These are phyloP conservation scores for Alitta virens DNA, from an alignment of 2,888 invertebrate species.

Conservation along the genomic window DNA sequence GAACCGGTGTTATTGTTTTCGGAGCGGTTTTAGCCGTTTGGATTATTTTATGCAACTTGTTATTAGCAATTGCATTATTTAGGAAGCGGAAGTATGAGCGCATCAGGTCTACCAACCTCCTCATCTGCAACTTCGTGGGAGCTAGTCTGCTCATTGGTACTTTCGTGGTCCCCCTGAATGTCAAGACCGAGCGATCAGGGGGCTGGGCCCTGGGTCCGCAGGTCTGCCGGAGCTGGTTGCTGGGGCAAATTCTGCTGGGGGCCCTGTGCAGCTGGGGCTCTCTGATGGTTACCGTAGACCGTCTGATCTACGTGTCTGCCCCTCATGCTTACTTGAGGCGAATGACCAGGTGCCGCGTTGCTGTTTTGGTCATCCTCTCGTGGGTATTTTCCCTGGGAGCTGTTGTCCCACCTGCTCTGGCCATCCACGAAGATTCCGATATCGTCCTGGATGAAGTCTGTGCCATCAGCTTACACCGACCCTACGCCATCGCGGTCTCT, in stretches of 20 bases:
- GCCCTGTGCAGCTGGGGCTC: slow-evolving; percentile 19
- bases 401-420: slow-evolving; percentile 10
- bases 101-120: slow-evolving; percentile 4
- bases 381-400: slow-evolving; percentile 8
- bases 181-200: slow-evolving; percentile 19
- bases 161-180: slow-evolving; percentile 21
- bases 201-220: slow-evolving; percentile 16
- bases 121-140: slow-evolving; percentile 18
- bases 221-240: slow-evolving; percentile 21
- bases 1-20: slow-evolving; percentile 11
- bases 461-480: slow-evolving; percentile 11
- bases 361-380: not conserved
- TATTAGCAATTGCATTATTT: slow-evolving; percentile 1
- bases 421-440: slow-evolving; percentile 12
- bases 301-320: slow-evolving; percentile 17
- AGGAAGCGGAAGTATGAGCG: not conserved
- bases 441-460: slow-evolving; percentile 17
- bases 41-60: slow-evolving; percentile 19
- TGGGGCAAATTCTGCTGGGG: slow-evolving; percentile 15
- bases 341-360: slow-evolving; percentile 5
- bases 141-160: slow-evolving; percentile 16
- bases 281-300: slow-evolving; percentile 19
- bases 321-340: slow-evolving; percentile 8
- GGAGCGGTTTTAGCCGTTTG: slow-evolving; percentile 19
- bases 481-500: slow-evolving; percentile 12